These are phyloP conservation scores for Cylas formicarius DNA, from an alignment of 1,140 invertebrate species.

Conservation along the genomic window DNA sequence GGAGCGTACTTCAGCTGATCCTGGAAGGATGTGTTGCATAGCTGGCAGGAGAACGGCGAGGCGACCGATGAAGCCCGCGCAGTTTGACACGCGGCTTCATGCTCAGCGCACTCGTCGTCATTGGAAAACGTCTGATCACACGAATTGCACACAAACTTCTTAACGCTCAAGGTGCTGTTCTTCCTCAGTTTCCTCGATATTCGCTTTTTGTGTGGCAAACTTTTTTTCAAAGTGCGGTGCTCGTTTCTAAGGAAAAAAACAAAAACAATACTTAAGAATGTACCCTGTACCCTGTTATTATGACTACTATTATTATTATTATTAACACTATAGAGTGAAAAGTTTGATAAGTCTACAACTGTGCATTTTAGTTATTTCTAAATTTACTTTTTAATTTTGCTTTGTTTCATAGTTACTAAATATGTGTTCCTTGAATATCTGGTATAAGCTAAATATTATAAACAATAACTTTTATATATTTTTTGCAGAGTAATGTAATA, in stretches of 20 bases:
- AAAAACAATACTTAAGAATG: too few species aligned
- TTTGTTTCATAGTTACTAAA: too few species aligned
- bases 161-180: slow-evolving; percentile 26
- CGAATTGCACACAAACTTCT: slow-evolving; percentile 29
- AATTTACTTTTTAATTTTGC: too few species aligned
- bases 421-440: too few species aligned
- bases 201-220: slow-evolving; percentile 60
- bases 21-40: slow-evolving; percentile 55
- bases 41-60: slow-evolving; percentile 54
- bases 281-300: too few species aligned
- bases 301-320: too few species aligned
- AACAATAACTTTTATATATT: too few species aligned
- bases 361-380: too few species aligned
- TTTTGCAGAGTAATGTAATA: too few species aligned
- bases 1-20: slow-evolving; percentile 58
- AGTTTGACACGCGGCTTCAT: slow-evolving; percentile 35
- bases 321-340: too few species aligned
- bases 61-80: slow-evolving; percentile 32
- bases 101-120: slow-evolving; percentile 33
- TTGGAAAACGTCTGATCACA: slow-evolving; percentile 34
- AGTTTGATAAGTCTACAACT: too few species aligned
- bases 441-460: too few species aligned
- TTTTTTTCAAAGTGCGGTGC: slow-evolving; percentile 46
- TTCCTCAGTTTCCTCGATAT: slow-evolving; percentile 56
- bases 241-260: slow-evolving; percentile 40